These are phyloP conservation scores for Drosophila obscura DNA, from an alignment of 1,140 invertebrate genomes.

Conservation along the genomic window DNA sequence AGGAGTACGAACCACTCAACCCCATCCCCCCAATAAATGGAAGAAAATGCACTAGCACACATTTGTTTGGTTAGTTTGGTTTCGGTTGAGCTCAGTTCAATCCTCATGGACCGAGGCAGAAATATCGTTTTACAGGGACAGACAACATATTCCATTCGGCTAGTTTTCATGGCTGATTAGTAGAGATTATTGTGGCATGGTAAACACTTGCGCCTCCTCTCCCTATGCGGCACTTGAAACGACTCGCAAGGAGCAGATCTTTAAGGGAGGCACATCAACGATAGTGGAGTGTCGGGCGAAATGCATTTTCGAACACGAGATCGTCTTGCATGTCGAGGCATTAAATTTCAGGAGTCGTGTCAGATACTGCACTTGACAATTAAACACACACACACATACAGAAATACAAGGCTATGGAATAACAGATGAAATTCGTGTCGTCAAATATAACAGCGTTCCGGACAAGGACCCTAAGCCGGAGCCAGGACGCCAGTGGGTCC, in stretches of 20 bases:
- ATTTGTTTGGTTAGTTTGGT: constrained; percentile 51
- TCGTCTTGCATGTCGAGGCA: constrained; percentile 52
- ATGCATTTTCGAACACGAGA: constrained; percentile 50
- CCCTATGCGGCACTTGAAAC: constrained; percentile 59
- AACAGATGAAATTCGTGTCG: constrained; percentile 47
- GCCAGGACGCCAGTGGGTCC: constrained; percentile 15
- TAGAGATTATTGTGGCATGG: constrained; percentile 70
- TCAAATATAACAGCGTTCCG: constrained; percentile 71
- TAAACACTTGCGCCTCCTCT: constrained; percentile 61
- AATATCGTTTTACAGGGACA: constrained; percentile 48
- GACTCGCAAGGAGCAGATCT: constrained; percentile 33
- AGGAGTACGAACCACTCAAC: constrained; percentile 6
- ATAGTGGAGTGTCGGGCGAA: constrained; percentile 32
- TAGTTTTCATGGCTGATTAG: constrained; percentile 71
- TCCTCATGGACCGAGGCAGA: constrained; percentile 20
- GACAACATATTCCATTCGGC: constrained; percentile 23
- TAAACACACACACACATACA: constrained; percentile 38
- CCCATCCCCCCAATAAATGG: constrained; percentile 5
- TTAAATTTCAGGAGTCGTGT: constrained; percentile 61
- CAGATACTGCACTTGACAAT: constrained; percentile 69
- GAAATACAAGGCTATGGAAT: background rate
- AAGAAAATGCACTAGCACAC: constrained; percentile 21
- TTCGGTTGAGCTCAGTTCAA: constrained; percentile 32
- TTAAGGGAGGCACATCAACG: constrained; percentile 11
- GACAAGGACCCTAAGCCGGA: constrained; percentile 27